These are phyloP conservation scores for Pristionchus entomophagus DNA, from an alignment of 2,888 invertebrate genomes.

Conservation along the genomic window DNA sequence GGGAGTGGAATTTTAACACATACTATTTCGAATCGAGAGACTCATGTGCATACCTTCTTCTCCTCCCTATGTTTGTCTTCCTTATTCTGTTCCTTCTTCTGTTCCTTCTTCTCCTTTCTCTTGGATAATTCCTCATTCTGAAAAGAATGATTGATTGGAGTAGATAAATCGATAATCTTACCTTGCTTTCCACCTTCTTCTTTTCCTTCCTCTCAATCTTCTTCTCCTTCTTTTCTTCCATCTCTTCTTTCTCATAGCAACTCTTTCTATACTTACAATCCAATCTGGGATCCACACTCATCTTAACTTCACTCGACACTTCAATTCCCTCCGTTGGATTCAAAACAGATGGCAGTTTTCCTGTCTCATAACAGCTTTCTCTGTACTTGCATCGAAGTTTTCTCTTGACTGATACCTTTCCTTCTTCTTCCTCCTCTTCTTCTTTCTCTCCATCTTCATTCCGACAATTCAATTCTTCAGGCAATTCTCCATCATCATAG, in stretches of 20 bases:
- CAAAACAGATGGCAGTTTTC: slow-evolving; percentile 62
- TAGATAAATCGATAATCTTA: background rate
- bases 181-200: background rate
- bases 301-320: slow-evolving; percentile 8
- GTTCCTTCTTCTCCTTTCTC: slow-evolving; percentile 1
- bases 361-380: slow-evolving; percentile 72
- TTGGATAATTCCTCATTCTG: background rate
- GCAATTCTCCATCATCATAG: slow-evolving; percentile 68
- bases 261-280: slow-evolving; percentile 69
- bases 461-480: slow-evolving; percentile 53
- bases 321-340: slow-evolving; percentile 34
- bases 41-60: background rate
- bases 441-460: slow-evolving; percentile 52
- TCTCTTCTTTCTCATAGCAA: slow-evolving; percentile 65
- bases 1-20: too few relatives aligned
- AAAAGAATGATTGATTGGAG: background rate
- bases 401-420: slow-evolving; percentile 50
- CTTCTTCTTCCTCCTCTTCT: slow-evolving; percentile 48
- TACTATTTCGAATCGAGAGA: too few relatives aligned
- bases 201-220: slow-evolving; percentile 25
- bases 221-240: slow-evolving; percentile 53
- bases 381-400: slow-evolving; percentile 70
- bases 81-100: slow-evolving; percentile 46
- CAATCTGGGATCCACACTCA: slow-evolving; percentile 57
- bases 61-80: slow-evolving; percentile 7